Conservation (phyloP, 2,113 vertebrate species). For the Indri indri region DNA sequence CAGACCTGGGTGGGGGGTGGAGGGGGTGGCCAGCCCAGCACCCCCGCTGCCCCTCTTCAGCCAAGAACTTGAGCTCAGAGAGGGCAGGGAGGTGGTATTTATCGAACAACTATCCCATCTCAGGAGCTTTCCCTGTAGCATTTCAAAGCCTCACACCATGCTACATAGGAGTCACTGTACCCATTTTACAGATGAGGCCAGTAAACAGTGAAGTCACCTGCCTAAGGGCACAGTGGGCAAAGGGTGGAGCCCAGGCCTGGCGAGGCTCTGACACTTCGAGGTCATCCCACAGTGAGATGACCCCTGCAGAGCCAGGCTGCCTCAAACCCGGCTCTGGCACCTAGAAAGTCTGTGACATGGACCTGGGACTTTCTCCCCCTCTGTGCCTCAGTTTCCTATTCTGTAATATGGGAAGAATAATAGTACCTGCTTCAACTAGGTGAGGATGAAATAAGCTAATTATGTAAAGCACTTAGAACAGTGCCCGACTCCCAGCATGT, state of each 20-base stretch:
- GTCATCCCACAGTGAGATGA: accelerated
- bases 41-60: not conserved
- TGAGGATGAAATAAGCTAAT: not conserved
- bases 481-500: accelerated
- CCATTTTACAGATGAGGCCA: not conserved
- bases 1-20: not conserved
- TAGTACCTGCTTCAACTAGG: not conserved
- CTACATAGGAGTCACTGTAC: accelerated
- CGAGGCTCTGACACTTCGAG: not conserved
- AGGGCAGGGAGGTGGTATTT: too few relatives aligned
- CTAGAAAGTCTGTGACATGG: not conserved
- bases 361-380: too few relatives aligned
- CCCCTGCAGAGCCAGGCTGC: not conserved
- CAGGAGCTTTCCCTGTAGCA: not conserved
- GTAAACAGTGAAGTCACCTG: not conserved
- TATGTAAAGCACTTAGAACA: not conserved
- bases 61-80: not conserved
- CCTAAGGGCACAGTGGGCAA: not conserved
- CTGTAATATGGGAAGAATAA: not conserved
- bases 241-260: not conserved
- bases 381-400: not conserved
- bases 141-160: not conserved
- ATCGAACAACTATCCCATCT: not conserved
- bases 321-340: not conserved
- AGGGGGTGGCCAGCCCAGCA: not conserved